A percentile compares a stretch with the other conserved stretches of the same genome.
Evolutionary conservation across 1,140 invertebrate genomes (phyloP).

Genomic region (Contarinia nasturtii): DNA sequence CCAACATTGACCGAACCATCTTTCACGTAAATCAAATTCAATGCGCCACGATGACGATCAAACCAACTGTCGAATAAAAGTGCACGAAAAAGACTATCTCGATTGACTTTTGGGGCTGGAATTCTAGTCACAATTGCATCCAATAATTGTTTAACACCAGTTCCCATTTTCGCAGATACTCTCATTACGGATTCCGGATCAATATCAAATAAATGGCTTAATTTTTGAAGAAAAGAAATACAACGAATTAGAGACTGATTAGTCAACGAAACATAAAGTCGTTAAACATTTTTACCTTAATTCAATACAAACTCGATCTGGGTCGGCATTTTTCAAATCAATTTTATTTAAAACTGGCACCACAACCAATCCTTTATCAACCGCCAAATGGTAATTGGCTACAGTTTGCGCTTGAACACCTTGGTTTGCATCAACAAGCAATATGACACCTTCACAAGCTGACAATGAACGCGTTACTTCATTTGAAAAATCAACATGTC

Average conservation of each 20-base stretch:
- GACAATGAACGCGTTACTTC: constrained; percentile 78
- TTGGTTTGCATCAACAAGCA: constrained; percentile 92
- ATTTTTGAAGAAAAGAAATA: no score
- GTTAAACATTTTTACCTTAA: no score
- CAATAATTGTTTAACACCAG: constrained; percentile 55
- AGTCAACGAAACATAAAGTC: no score
- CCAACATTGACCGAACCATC: constrained; percentile 54
- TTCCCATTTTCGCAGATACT: constrained; percentile 82
- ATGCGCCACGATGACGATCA: constrained; percentile 68
- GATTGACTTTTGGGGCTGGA: constrained; percentile 46
- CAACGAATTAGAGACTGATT: no score
- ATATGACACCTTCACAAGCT: constrained; percentile 86
- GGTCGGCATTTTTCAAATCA: constrained; percentile 79
- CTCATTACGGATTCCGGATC: constrained; percentile 42
- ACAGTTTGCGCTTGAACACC: constrained; percentile 96
- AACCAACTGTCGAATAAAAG: constrained; percentile 91
- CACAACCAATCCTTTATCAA: constrained; percentile 58
- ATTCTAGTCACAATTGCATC: constrained; percentile 58
- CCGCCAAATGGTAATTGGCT: constrained; percentile 88
- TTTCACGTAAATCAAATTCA: constrained; percentile 60
- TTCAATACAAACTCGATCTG: constrained; percentile 59
- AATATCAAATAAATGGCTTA: constrained; percentile 74
- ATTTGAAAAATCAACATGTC: constrained; percentile 95
- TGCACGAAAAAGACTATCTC: constrained; percentile 46
- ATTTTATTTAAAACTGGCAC: constrained; percentile 96